Conservation (phyloP, 2,113 vertebrate genomes). For the Isurus oxyrinchus region DNA sequence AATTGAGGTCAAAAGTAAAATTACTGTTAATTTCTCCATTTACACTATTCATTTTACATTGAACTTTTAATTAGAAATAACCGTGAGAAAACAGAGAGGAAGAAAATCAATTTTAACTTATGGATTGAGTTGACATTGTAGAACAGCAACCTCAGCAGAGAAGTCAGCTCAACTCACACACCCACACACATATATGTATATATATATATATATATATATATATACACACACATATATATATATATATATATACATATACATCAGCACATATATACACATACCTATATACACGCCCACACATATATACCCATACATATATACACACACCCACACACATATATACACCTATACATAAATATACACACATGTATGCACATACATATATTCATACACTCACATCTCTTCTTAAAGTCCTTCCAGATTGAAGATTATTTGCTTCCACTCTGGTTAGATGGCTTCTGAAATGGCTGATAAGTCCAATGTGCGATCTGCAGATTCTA, state of each 20-base stretch:
- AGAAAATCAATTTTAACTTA: neutral
- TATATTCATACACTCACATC: neutral
- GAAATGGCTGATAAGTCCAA: too few relatives aligned
- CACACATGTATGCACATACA: neutral
- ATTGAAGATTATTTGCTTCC: too few relatives aligned
- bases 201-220: too few relatives aligned
- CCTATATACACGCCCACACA: too few relatives aligned
- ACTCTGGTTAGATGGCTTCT: too few relatives aligned
- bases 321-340: neutral
- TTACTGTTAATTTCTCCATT: neutral
- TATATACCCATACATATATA: too few relatives aligned
- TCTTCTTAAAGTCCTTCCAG: too few relatives aligned
- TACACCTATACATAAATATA: neutral
- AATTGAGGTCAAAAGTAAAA: neutral
- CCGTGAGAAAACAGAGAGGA: neutral
- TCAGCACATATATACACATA: neutral
- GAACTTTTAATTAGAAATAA: neutral
- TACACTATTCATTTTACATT: neutral
- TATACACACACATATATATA: too few relatives aligned
- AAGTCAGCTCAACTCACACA: neutral
- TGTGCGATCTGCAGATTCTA: too few relatives aligned
- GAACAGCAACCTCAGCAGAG: neutral
- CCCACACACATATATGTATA: too few relatives aligned
- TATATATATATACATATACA: too few relatives aligned
- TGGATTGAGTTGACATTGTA: neutral